A percentile compares a stretch with the other conserved stretches of the same genome.
These are phyloP conservation scores for Macrobrachium rosenbergii DNA, from an alignment of 1,140 invertebrate species.

Conservation along the genomic window DNA sequence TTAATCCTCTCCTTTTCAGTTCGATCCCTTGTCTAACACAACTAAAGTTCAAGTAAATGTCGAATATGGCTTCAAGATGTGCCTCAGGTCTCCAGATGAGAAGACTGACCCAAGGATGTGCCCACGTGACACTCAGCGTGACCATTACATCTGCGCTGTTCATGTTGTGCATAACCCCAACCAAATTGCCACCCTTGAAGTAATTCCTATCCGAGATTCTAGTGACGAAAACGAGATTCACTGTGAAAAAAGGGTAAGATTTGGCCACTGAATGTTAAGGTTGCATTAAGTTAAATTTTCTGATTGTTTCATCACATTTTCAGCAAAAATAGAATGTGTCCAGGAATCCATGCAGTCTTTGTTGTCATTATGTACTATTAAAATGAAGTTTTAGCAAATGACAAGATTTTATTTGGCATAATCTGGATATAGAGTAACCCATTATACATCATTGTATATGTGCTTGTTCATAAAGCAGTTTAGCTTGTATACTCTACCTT, in stretches of 20 bases:
- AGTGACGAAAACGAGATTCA: conserved; percentile 56
- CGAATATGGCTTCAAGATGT: conserved; percentile 63
- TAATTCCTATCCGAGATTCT: conserved; percentile 47
- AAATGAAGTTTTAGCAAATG: no score
- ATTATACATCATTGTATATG: no score
- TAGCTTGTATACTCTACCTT: no score
- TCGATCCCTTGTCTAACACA: conserved; percentile 51
- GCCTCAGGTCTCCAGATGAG: conserved; percentile 54
- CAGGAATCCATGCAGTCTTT: not conserved
- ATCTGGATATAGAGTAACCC: no score
- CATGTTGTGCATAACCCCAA: conserved; percentile 61
- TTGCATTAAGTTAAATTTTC: not conserved
- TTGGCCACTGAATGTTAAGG: not conserved
- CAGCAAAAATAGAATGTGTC: not conserved
- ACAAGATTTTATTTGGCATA: no score
- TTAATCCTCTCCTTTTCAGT: conserved; percentile 37
- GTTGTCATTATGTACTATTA: no score
- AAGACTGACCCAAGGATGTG: conserved; percentile 49
- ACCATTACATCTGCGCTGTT: conserved; percentile 58
- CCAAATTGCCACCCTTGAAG: conserved; percentile 52
- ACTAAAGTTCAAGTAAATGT: conserved; percentile 61
- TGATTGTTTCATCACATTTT: not conserved
- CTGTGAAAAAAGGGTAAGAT: conserved; percentile 61
- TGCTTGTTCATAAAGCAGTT: no score
- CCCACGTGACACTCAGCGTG: conserved; percentile 48